Evolutionary conservation across 2,113 vertebrate species (phyloP).

Genomic region (Acrocephalus kingi): DNA sequence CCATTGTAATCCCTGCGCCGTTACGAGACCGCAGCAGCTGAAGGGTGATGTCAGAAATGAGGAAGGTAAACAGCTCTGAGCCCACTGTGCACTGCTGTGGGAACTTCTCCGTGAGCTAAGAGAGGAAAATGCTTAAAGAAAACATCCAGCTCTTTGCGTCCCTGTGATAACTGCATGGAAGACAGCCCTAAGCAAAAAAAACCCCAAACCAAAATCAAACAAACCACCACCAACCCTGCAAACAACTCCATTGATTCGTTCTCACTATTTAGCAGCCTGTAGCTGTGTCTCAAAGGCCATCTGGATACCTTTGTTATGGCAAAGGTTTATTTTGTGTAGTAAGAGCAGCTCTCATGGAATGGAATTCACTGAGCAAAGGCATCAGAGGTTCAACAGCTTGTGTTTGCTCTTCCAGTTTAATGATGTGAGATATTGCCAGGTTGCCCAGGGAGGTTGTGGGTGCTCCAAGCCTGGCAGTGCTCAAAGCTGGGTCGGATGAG

Average conservation of each 20-base stretch:
- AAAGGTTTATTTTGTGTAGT: not conserved
- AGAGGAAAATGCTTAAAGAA: not conserved
- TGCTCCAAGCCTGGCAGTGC: not conserved
- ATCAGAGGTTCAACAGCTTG: not conserved
- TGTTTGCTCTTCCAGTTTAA: not conserved
- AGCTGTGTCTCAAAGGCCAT: not conserved
- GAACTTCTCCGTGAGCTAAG: not conserved
- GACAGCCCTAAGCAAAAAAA: not conserved
- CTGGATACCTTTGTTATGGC: not conserved
- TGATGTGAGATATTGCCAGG: not conserved
- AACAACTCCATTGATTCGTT: not conserved
- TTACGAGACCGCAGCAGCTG: not conserved
- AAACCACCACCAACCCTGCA: not conserved
- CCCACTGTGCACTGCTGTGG: not conserved
- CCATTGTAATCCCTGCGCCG: fast-evolving
- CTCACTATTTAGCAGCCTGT: not conserved
- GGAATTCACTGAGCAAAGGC: not conserved
- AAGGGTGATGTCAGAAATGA: not conserved
- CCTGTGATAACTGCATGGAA: not conserved
- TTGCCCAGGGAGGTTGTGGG: not conserved
- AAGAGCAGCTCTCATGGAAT: not conserved
- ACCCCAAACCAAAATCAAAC: fast-evolving
- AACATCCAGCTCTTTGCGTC: not conserved
- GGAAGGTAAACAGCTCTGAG: not conserved
- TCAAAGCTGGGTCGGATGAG: not conserved